Percentiles rank a stretch among this genome's conserved stretches.
phyloP scores from a whole-genome alignment of 1,140 invertebrate genomes.

The Cepaea nemoralis region DNA sequence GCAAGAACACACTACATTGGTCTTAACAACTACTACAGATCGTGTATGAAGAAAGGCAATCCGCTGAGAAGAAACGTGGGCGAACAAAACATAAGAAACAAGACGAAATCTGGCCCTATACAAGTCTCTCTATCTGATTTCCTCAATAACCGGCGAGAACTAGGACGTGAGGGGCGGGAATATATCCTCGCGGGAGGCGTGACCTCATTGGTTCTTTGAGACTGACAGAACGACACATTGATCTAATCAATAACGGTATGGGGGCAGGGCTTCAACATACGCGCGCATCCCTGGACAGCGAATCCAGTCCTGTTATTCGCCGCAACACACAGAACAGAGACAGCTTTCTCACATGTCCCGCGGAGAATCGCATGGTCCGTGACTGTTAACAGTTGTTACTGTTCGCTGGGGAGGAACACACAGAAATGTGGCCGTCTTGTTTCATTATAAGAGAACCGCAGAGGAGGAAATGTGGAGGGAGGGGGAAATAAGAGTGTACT shows the following conservation, averaged over 20 bases:
- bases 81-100: not conserved
- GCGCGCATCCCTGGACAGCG: not conserved
- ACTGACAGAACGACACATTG: conserved; percentile 7
- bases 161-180: not conserved
- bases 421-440: not conserved
- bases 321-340: not conserved
- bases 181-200: not conserved
- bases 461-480: not conserved
- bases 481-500: not conserved
- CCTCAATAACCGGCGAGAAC: not conserved
- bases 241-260: conserved; percentile 24
- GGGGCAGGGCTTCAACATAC: conserved; percentile 3
- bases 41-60: not conserved
- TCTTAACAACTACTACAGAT: not conserved
- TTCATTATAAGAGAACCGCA: not conserved
- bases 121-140: not conserved
- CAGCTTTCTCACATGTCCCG: not conserved
- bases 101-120: not conserved
- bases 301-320: conserved; percentile 24
- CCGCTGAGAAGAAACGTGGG: not conserved
- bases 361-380: not conserved
- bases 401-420: not conserved
- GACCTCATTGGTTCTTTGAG: not conserved
- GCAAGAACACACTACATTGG: not conserved
- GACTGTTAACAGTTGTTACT: not conserved